phyloP scores from a whole-genome alignment of 2,113 vertebrate genomes.

The Eptesicus fuscus region DNA sequence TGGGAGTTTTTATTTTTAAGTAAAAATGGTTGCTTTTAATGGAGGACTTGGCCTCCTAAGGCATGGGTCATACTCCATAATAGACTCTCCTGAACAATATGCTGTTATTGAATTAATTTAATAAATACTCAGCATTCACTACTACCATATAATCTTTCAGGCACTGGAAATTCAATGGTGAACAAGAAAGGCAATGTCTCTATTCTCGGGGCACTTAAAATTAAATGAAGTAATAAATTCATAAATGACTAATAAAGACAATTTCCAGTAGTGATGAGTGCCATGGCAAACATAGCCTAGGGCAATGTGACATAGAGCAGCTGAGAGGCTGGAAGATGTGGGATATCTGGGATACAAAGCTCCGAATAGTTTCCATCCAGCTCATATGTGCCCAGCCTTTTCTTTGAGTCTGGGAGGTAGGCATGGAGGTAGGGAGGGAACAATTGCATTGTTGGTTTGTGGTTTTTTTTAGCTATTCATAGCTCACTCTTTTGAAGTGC shows the following conservation, averaged over 20 bases:
- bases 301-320: background rate
- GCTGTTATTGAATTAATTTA: background rate
- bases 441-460: too few relatives aligned
- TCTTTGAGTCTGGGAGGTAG: background rate
- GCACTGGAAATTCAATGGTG: background rate
- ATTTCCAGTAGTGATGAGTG: background rate
- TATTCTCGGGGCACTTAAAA: background rate
- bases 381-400: background rate
- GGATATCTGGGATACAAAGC: background rate
- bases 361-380: background rate
- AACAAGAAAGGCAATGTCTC: background rate
- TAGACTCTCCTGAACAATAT: background rate
- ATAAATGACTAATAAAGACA: background rate
- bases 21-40: background rate
- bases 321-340: background rate
- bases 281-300: background rate
- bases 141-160: background rate
- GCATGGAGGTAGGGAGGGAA: background rate
- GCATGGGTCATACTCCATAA: background rate
- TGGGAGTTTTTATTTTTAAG: background rate
- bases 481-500: background rate
- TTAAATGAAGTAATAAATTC: background rate
- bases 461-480: background rate
- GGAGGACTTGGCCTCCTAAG: background rate
- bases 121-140: background rate